Base-by-base conservation (phyloP, 92 coral and sea anemone species). In the Porites divaricata region DNA sequence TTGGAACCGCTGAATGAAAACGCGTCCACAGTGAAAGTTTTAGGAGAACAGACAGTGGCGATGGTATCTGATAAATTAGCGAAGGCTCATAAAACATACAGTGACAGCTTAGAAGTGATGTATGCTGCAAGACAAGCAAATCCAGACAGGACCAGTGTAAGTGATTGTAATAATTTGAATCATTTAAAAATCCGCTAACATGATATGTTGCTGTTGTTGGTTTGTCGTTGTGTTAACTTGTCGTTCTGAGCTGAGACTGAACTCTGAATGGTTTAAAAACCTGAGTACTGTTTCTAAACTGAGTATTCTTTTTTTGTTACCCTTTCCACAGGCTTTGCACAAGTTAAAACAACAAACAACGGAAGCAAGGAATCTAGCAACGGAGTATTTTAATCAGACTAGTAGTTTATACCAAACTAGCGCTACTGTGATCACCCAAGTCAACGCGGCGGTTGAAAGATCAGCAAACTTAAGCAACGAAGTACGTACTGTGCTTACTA, bases 11-110 rank as follows among this genome's bases (percentile, higher is more conserved):
- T 95, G 78, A 84, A 85, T 19, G 87, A 28, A 59, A 94, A 92
- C 73, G 91, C 83, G 15, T 81, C 93, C 16, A 63, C 70, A 54
- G 89, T 87, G 11, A 81, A 77, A 61, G 68, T n/a, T 2, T 54
- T 86, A 24, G 98, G 94, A 45, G 84, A 85, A 25, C 69, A 61
- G 12, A 87, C 94, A 7, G 67, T 81, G 2, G 83, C 81, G 51
- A 70, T 81, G 51, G 92, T 87, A 67, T 75, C 83, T 45, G 67
- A 65, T 41, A 85, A 91, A 78, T 73, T 91, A 21, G 6, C 74
- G 72, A 95, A 77, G 15, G 93, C 98, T 8, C 77, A 83, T 23
- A 72, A 69, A 20, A 82, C 91, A 52, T 82, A 93, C n/a, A 90
- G 90, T 41, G 86, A 88, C 75, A 89, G 95, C 63, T 72, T 49